Percentiles rank a stretch among this genome's conserved stretches.
These are phyloP conservation scores for Charina bottae DNA, from an alignment of 2,113 vertebrate species.

Conservation along the genomic window DNA sequence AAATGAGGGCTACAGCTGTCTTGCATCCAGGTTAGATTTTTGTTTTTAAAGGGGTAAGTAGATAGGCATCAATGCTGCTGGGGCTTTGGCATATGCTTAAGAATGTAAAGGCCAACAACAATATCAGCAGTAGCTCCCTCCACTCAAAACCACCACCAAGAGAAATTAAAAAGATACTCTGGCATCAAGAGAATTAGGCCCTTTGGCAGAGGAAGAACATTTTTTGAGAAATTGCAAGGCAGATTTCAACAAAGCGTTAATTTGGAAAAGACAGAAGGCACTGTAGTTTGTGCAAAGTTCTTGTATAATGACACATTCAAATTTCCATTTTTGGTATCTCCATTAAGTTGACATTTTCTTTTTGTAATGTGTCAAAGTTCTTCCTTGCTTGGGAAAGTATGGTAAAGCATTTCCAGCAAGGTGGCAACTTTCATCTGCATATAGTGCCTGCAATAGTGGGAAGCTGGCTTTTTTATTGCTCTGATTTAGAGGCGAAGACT, in stretches of 20 bases:
- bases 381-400: conserved; percentile 51
- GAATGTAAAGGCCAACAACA: not conserved
- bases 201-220: too few species aligned
- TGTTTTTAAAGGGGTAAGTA: not conserved
- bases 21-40: not conserved
- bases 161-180: too few species aligned
- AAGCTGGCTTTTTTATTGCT: conserved; percentile 66
- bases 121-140: not conserved
- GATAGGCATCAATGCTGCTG: not conserved
- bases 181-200: too few species aligned
- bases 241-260: too few species aligned
- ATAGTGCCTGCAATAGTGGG: conserved; percentile 67
- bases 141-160: too few species aligned
- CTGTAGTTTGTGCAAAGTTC: not conserved
- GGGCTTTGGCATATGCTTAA: not conserved
- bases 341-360: not conserved
- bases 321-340: not conserved
- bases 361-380: conserved; percentile 29
- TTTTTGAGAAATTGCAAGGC: too few species aligned
- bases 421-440: conserved; percentile 73
- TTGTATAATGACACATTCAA: not conserved
- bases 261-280: not conserved
- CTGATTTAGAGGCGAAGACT: conserved; percentile 68
- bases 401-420: conserved; percentile 69
- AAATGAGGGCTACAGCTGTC: not conserved